These are phyloP conservation scores for Laterallus jamaicensis DNA, from an alignment of 2,113 vertebrate genomes.

Conservation along the genomic window DNA sequence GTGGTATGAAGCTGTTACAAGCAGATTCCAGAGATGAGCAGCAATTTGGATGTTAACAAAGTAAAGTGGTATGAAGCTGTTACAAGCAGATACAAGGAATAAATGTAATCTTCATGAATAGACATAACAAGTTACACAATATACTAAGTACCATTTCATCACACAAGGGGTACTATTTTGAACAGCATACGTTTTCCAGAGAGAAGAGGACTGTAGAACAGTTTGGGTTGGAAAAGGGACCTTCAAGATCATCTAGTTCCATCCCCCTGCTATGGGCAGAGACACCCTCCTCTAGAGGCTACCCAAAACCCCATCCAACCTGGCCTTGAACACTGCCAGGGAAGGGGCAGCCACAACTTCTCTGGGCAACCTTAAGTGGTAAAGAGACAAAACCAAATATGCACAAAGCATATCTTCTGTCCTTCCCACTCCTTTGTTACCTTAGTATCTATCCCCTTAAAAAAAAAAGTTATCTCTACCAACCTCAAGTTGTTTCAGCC, in stretches of 20 bases:
- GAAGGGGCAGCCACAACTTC: no score
- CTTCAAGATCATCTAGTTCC: no score
- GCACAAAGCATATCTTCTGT: neutral
- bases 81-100: neutral
- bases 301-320: no score
- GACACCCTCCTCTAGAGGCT: no score
- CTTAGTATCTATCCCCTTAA: neutral
- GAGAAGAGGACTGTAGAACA: neutral
- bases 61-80: neutral
- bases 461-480: neutral
- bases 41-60: neutral
- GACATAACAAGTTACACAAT: neutral
- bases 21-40: neutral
- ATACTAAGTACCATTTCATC: neutral
- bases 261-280: no score
- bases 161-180: neutral
- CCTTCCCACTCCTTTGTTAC: neutral
- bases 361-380: neutral
- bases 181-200: neutral
- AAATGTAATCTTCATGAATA: neutral
- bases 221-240: no score
- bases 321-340: no score
- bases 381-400: neutral
- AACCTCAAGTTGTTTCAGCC: neutral
- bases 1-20: no score